These are phyloP conservation scores for Macroramphosus scolopax DNA, from an alignment of 2,797 vertebrate species.

Conservation along the genomic window DNA sequence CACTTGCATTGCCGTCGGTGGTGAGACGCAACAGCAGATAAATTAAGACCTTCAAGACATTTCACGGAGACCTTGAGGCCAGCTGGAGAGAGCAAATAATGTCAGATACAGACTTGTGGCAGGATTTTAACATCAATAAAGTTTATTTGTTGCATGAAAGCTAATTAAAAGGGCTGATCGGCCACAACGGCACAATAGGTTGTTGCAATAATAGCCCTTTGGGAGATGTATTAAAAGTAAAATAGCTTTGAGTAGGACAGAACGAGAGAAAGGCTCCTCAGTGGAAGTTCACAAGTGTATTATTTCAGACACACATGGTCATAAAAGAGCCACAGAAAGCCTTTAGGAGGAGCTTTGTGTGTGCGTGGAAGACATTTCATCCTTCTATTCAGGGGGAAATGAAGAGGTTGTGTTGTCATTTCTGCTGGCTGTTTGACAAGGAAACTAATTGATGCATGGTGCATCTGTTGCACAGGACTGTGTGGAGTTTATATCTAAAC, in stretches of 20 bases:
- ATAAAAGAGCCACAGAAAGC: constrained; percentile 45
- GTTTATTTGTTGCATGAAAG: constrained; percentile 2
- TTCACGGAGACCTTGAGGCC: constrained; percentile 14
- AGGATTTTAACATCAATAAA: no score
- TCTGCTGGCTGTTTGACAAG: constrained; percentile 26
- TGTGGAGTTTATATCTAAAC: constrained; percentile 12
- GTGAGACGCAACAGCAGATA: constrained; percentile 45
- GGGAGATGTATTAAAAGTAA: constrained; percentile 19
- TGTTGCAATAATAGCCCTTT: constrained; percentile 19
- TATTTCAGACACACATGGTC: constrained; percentile 26
- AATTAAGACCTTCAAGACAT: constrained; percentile 29
- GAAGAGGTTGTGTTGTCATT: constrained; percentile 23
- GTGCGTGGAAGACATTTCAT: constrained; percentile 34
- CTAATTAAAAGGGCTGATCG: constrained; percentile 11
- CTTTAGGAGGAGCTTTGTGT: not conserved
- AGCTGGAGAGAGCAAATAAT: constrained; percentile 9
- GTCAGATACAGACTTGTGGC: constrained; percentile 1
- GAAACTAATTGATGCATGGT: constrained; percentile 14
- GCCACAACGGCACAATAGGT: not conserved
- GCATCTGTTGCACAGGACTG: not conserved
- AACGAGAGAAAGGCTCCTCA: constrained; percentile 22
- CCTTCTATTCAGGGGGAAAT: constrained; percentile 38
- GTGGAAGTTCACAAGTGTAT: constrained; percentile 46
- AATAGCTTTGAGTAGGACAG: constrained; percentile 1
- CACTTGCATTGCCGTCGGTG: constrained; percentile 16